Evolutionary conservation across 64 coral and sea anemone genomes (phyloP).

Genomic region (Stylophora pistillata): DNA sequence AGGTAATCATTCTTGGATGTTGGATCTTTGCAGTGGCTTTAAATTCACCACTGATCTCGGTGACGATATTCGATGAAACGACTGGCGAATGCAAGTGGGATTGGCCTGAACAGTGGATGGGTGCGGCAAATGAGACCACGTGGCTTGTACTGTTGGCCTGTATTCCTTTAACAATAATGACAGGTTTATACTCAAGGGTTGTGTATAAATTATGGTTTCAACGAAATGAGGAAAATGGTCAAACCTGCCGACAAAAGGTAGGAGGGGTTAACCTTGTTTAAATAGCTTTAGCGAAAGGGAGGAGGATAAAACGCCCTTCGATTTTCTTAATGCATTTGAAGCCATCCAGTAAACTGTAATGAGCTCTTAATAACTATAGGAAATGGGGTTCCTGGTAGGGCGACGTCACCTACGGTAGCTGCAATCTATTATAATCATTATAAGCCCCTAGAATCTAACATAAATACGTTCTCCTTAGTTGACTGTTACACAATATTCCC

Average conservation of each 20-base stretch:
- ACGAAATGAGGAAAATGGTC: neutral
- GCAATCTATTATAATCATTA: neutral
- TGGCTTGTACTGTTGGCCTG: neutral
- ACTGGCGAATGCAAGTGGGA: neutral
- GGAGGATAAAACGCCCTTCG: neutral
- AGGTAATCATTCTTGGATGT: neutral
- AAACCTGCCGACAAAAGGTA: neutral
- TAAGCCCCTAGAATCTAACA: too few relatives aligned
- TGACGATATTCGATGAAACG: neutral
- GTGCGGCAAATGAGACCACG: neutral
- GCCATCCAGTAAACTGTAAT: neutral
- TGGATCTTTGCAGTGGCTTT: slow-evolving; percentile 15
- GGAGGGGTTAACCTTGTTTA: too few relatives aligned
- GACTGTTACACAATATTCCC: too few relatives aligned
- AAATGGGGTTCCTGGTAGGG: neutral
- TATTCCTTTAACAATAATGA: slow-evolving; percentile 4
- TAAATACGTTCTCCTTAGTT: too few relatives aligned
- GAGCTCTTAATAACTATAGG: neutral
- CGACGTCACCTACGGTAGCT: neutral
- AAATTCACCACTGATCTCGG: neutral
- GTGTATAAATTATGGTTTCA: slow-evolving; percentile 42
- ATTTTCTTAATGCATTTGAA: too few relatives aligned
- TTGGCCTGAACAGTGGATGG: slow-evolving; percentile 1
- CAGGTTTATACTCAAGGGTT: slow-evolving; percentile 48
- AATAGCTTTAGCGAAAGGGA: neutral